Percentiles rank a stretch among this genome's conserved stretches.
Conservation (phyloP, 2,113 vertebrate genomes). For the Barbus barbus region DNA sequence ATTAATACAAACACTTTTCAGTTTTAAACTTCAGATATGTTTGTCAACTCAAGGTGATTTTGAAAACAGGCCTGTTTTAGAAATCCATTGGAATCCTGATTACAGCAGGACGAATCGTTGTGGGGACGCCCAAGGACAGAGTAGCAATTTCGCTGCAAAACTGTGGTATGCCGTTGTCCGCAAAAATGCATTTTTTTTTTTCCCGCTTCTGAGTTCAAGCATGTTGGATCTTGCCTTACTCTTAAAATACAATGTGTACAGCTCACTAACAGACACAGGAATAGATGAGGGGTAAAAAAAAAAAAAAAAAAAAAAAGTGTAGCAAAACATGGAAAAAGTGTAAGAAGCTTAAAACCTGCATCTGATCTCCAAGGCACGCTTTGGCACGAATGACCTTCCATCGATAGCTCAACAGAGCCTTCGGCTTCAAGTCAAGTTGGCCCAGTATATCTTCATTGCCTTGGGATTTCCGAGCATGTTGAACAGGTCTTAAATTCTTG, state of each 20-base stretch:
- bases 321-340: not conserved
- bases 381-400: not conserved
- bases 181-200: slow-evolving; percentile 40
- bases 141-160: slow-evolving; percentile 30
- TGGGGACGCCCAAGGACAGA: slow-evolving; percentile 19
- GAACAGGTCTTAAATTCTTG: slow-evolving; percentile 7
- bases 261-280: not conserved
- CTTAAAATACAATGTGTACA: not conserved
- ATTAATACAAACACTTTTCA: slow-evolving; percentile 19
- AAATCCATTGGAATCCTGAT: slow-evolving; percentile 17
- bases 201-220: not conserved
- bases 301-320: no score
- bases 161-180: slow-evolving; percentile 38
- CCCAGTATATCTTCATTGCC: not conserved
- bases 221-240: slow-evolving; percentile 24
- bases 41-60: slow-evolving; percentile 19
- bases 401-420: not conserved
- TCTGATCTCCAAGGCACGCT: not conserved
- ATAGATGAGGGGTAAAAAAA: not conserved
- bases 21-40: slow-evolving; percentile 4
- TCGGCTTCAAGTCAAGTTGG: not conserved
- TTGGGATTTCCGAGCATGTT: not conserved
- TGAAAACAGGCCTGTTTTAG: slow-evolving; percentile 17
- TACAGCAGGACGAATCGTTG: slow-evolving; percentile 26
- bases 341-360: no score